Base-by-base conservation (phyloP, 2,797 vertebrate genomes). In the Sebastes itinus region DNA sequence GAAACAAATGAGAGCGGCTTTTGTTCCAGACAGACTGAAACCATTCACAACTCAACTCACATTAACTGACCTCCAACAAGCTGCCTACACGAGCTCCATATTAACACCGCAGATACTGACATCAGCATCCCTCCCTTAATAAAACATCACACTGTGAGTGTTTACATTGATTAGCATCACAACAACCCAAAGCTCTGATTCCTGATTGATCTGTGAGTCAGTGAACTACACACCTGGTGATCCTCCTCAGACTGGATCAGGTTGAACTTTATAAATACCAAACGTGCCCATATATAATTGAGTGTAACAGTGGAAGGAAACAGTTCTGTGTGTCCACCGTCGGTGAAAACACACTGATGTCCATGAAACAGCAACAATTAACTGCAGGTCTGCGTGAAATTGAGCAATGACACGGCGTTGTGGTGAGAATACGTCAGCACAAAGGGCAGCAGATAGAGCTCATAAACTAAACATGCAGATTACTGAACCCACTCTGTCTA, bases 191-290 rank as follows among this genome's bases (percentile, higher is more conserved):
- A 52, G 55, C 30, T 5, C 13, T 42, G 38, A 42, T 14, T 42
- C 13, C 11, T 16, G 30, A 8, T 25, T 14, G 3, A 11, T 49
- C 61, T 23, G 1, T 7, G 59, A 28, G 3, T 42, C 38, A 42
- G 38, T 42, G 38, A 42, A 42, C 38, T 42, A 4, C 28, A 20
- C 46, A 12, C 28, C 22, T n/a, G 6, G n/a, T 23, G 52, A 62
- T 27, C 38, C 4, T 42, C 38, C 38, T 46, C 6, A 6, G 77
- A 42, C 55, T 52, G 63, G 3, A 52, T 28, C 65, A 69, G 80
- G 22, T 16, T 86, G 88, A 88, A 89, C 87, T 90, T 88, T 88
- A 62, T 23, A 89, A 90, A 91, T 88, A 92, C 70, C 79, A 89
- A 59, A 86, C 42, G 66, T 86, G 85, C 83, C 86, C 72, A 46